These are phyloP conservation scores for Gila robusta DNA, from an alignment of 2,797 vertebrate genomes.

Conservation along the genomic window DNA sequence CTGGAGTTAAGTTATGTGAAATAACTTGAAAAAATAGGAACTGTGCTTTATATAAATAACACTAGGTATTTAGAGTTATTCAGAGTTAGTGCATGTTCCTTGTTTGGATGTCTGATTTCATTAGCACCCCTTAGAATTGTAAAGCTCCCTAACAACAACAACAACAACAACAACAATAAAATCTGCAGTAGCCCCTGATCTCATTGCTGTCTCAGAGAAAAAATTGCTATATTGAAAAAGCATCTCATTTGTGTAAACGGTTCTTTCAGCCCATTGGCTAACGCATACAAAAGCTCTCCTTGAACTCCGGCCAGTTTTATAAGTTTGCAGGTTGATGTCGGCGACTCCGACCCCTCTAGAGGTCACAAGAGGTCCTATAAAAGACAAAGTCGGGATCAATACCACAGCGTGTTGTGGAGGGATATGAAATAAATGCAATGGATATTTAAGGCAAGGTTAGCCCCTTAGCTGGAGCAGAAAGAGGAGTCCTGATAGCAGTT, in stretches of 20 bases:
- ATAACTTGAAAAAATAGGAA: background rate
- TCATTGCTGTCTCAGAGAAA: background rate
- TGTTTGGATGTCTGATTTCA: background rate
- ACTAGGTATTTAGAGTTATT: background rate
- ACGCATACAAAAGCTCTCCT: background rate
- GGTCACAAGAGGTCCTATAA: slow-evolving; percentile 50
- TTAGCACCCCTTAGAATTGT: background rate
- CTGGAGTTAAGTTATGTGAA: background rate
- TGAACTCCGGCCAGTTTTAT: slow-evolving; percentile 34
- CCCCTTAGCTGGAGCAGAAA: slow-evolving; percentile 53
- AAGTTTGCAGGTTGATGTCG: slow-evolving; percentile 38
- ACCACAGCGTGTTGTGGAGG: slow-evolving; percentile 25
- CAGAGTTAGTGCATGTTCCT: background rate
- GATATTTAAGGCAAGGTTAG: slow-evolving; percentile 65
- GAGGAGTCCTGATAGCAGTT: slow-evolving; percentile 67
- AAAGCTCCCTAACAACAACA: background rate
- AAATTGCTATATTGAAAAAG: background rate
- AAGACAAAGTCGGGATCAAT: slow-evolving; percentile 52
- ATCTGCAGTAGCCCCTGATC: background rate
- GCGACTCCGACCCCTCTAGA: slow-evolving; percentile 27
- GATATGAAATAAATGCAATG: slow-evolving; percentile 44
- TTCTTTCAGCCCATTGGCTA: background rate
- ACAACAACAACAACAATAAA: background rate
- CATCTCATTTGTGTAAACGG: background rate
- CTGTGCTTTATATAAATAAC: background rate